Conservation (phyloP, 2,888 invertebrate genomes). For the Aspidiotus rigidus region DNA sequence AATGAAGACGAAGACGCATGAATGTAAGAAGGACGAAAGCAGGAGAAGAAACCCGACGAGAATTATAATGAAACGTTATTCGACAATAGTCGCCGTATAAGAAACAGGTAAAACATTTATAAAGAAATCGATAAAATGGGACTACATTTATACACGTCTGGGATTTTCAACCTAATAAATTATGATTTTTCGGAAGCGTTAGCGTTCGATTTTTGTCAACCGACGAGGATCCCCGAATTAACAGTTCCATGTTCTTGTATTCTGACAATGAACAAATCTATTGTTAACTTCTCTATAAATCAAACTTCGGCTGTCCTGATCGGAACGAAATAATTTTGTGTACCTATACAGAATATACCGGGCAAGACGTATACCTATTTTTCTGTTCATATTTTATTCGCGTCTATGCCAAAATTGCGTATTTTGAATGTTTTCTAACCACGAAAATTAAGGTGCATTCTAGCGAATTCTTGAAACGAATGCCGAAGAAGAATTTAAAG, state of each 20-base stretch:
- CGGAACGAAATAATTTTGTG: too few species aligned
- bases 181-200: background rate
- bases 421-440: too few species aligned
- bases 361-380: too few species aligned
- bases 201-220: conserved; percentile 4
- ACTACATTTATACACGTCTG: background rate
- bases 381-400: too few species aligned
- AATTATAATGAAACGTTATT: background rate
- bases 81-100: background rate
- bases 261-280: background rate
- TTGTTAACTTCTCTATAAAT: background rate
- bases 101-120: background rate
- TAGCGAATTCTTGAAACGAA: too few species aligned
- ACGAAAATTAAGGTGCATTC: too few species aligned
- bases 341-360: too few species aligned
- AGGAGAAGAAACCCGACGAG: background rate
- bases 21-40: background rate
- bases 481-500: too few species aligned
- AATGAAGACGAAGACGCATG: too few species aligned
- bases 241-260: background rate
- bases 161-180: background rate
- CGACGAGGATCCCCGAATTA: background rate
- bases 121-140: conserved; percentile 2
- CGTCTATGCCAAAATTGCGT: too few species aligned
- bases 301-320: background rate